Evolutionary conservation across 2,888 invertebrate species (phyloP).

Genomic region (Podotricha telesiphe): DNA sequence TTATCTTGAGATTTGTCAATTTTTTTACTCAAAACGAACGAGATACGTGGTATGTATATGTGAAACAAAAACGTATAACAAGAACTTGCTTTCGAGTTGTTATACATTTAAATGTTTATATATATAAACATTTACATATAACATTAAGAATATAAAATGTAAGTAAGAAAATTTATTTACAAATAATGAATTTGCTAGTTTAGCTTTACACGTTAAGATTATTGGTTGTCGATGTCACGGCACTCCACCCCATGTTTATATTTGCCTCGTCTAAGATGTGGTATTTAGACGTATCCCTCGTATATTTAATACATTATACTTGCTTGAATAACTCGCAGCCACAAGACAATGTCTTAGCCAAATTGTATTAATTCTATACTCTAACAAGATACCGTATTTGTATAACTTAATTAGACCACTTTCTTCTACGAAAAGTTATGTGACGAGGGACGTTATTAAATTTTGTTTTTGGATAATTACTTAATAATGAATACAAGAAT

Average conservation of each 20-base stretch:
- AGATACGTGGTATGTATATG: no score
- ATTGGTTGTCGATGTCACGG: slow-evolving; percentile 3
- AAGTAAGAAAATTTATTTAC: neutral
- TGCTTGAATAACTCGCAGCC: slow-evolving; percentile 28
- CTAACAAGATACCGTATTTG: slow-evolving; percentile 22
- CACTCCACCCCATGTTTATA: slow-evolving; percentile 49
- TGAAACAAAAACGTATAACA: no score
- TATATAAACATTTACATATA: no score
- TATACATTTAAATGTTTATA: no score
- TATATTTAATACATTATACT: slow-evolving; percentile 30
- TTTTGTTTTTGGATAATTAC: slow-evolving; percentile 13
- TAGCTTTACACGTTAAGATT: neutral
- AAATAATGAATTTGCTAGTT: neutral
- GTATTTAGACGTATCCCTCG: slow-evolving; percentile 22
- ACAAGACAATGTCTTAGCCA: slow-evolving; percentile 27
- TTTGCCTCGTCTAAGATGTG: slow-evolving; percentile 43
- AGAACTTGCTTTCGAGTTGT: no score
- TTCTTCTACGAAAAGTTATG: slow-evolving; percentile 23
- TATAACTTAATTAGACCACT: slow-evolving; percentile 28
- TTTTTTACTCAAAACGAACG: no score
- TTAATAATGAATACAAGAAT: neutral
- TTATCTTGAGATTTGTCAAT: no score
- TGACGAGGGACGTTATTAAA: slow-evolving; percentile 10
- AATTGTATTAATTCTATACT: slow-evolving; percentile 25
- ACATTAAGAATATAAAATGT: no score